phyloP scores from a whole-genome alignment of 2,888 invertebrate genomes.

The Epirrhoe tristata region DNA sequence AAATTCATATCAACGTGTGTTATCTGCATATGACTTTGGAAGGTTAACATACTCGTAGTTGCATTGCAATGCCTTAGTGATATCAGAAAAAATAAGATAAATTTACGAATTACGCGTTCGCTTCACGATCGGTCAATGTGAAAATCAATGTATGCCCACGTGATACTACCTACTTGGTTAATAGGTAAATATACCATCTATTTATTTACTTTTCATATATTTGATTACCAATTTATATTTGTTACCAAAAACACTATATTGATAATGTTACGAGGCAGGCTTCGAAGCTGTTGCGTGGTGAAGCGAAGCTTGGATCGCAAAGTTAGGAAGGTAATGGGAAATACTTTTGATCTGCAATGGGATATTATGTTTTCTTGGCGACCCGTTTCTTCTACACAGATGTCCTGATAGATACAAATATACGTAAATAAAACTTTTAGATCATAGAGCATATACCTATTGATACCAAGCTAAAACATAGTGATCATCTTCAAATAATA shows the following conservation, averaged over 20 bases:
- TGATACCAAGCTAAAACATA: too few species aligned
- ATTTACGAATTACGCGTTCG: slow-evolving; percentile 12
- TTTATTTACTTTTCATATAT: background rate
- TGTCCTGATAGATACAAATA: too few species aligned
- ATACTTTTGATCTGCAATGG: too few species aligned
- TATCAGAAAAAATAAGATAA: slow-evolving; percentile 20
- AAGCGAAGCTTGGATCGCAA: too few species aligned
- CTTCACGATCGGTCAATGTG: background rate
- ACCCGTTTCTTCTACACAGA: too few species aligned
- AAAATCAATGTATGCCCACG: background rate
- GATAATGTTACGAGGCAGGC: too few species aligned
- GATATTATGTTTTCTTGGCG: too few species aligned
- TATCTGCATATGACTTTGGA: slow-evolving; percentile 47
- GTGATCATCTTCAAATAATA: slow-evolving; percentile 1
- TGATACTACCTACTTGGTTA: background rate
- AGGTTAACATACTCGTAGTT: slow-evolving; percentile 52
- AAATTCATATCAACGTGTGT: slow-evolving; percentile 58
- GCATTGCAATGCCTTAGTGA: slow-evolving; percentile 24
- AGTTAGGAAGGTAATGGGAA: too few species aligned
- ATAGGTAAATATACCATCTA: background rate
- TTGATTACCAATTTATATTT: background rate
- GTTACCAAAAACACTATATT: too few species aligned
- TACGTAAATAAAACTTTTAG: too few species aligned
- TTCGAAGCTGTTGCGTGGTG: too few species aligned
- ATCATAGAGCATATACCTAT: too few species aligned